These are phyloP conservation scores for Drosophila mauritiana DNA, from an alignment of 1,140 invertebrate genomes.

Conservation along the genomic window DNA sequence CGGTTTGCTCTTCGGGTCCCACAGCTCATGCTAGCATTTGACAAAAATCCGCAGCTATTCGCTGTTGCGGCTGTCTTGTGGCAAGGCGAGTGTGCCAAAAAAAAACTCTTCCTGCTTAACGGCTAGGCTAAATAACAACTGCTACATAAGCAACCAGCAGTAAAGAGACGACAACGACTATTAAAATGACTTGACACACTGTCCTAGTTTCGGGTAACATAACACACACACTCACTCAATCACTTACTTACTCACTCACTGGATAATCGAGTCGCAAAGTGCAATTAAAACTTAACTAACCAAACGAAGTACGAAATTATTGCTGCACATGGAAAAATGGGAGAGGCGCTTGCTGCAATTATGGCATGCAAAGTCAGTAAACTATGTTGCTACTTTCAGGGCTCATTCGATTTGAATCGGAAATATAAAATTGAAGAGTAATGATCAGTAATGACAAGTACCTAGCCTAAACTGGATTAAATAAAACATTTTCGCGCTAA, in stretches of 20 bases:
- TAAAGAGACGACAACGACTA: slow-evolving; percentile 38
- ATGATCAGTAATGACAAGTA: neutral
- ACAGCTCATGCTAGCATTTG: slow-evolving; percentile 53
- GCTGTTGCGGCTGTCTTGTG: slow-evolving; percentile 20
- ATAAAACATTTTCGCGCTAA: neutral
- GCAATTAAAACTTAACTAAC: slow-evolving; percentile 68
- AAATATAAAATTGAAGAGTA: neutral
- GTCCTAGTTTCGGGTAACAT: slow-evolving; percentile 63
- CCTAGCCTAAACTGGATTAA: neutral
- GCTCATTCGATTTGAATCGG: too few relatives aligned
- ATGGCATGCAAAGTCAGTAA: neutral
- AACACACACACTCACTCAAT: slow-evolving; percentile 9
- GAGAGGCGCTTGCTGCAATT: slow-evolving; percentile 17
- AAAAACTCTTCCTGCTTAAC: slow-evolving; percentile 69
- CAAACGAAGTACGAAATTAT: slow-evolving; percentile 34
- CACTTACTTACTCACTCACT: neutral
- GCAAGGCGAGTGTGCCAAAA: slow-evolving; percentile 59
- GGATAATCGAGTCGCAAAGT: slow-evolving; percentile 72
- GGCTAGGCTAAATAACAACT: slow-evolving; percentile 35
- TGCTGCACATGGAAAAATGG: slow-evolving; percentile 12
- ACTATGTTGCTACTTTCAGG: neutral
- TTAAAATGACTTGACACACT: slow-evolving; percentile 78
- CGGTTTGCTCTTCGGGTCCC: slow-evolving; percentile 18
- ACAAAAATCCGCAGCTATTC: slow-evolving; percentile 41
- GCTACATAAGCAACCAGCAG: slow-evolving; percentile 22